Base-by-base conservation (phyloP, 2,888 invertebrate genomes). In the Ypsolopha sequella region DNA sequence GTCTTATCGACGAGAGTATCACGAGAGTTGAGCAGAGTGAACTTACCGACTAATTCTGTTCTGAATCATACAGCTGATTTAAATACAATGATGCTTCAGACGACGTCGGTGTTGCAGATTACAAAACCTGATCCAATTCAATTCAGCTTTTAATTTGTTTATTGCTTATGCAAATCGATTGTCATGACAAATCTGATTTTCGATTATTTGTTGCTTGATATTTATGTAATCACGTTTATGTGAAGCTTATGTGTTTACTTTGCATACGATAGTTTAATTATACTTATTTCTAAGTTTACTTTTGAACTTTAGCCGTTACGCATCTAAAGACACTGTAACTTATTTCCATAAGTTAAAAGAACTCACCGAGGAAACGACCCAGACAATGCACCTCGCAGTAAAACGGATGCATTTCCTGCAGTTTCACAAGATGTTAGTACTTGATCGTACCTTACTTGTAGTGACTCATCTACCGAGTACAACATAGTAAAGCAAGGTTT, bases 401-500 rank as follows among this genome's bases (percentile, higher is more conserved):
- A 60, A 61, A 64, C 73, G 75, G 73, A 76, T 65, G 73, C 63
- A 56, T 73, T 66, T 77, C 76, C 76, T 70, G 68, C 58, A 57
- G 39, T 39, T 24, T 24, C 24, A 24, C 24, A 24, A 24, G n/a
- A 24, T 24, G 24, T 24, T 24, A 24, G 4, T 24, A 24, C 24
- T 24, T n/a, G n/a, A n/a, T n/a, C n/a, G n/a, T n/a, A 24, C 4
- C 24, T 24, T 24, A 24, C 24, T 24, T 24, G 24, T n/a, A n/a
- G n/a, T 24, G 24, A 24, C 24, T 24, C 24, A 24, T 24, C 24
- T 24, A 24, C 24, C 2, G 24, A 24, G 4, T 24, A 24, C 24
- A 24, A 24, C n/a, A n/a, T n/a, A n/a, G n/a, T n/a, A n/a, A n/a
- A n/a, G n/a, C n/a, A n/a, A n/a, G n/a, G n/a, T n/a, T n/a, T n/a